Conservation (phyloP, 2,888 invertebrate species). For the Drosophila atroscutellata region DNA sequence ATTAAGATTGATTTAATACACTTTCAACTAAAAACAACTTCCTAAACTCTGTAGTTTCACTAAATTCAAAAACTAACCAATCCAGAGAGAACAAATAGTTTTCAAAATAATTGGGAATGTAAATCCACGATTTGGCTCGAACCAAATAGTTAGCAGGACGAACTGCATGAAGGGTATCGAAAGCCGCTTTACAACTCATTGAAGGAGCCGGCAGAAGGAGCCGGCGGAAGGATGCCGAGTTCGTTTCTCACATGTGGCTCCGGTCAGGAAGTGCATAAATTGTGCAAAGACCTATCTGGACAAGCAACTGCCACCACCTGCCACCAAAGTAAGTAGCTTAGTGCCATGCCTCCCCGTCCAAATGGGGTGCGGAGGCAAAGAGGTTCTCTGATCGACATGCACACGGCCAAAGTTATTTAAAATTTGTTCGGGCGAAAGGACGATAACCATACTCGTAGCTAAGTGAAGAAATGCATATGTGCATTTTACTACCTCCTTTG, state of each 20-base stretch:
- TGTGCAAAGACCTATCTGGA: conserved; percentile 33
- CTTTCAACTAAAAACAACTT: background rate
- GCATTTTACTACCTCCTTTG: conserved; percentile 23
- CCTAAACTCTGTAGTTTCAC: background rate
- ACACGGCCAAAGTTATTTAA: conserved; percentile 44
- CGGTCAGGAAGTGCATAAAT: conserved; percentile 69
- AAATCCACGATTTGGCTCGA: background rate
- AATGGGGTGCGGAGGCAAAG: background rate
- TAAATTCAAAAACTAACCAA: background rate
- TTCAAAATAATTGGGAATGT: background rate
- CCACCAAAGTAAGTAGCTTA: conserved; percentile 68
- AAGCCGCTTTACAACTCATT: conserved; percentile 74
- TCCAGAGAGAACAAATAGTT: background rate
- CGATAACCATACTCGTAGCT: conserved; percentile 45
- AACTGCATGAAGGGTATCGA: conserved; percentile 43
- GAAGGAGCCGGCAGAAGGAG: conserved; percentile 8
- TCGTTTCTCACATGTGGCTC: conserved; percentile 37
- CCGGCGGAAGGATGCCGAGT: background rate
- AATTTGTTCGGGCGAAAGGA: conserved; percentile 57
- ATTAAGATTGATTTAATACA: background rate
- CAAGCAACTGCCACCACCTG: conserved; percentile 18
- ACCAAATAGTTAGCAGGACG: background rate
- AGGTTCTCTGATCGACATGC: conserved; percentile 57
- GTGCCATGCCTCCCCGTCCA: conserved; percentile 7
- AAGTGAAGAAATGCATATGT: conserved; percentile 38